Percentiles rank a stretch among this genome's conserved stretches.
Evolutionary conservation across 2,888 invertebrate genomes (phyloP).

Genomic region (Netelia fuscicornis): DNA sequence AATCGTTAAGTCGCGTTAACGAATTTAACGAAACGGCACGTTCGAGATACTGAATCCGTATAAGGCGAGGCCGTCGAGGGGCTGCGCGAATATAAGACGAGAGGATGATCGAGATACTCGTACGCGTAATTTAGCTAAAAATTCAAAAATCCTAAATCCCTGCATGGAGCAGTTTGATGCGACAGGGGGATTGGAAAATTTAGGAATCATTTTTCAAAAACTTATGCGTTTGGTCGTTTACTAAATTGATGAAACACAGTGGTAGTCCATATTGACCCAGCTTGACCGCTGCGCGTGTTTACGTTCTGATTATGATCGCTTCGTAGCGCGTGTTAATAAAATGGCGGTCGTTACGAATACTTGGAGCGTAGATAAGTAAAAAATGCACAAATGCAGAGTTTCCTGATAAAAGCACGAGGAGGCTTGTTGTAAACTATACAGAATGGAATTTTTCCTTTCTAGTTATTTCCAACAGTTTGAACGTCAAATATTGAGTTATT

Average conservation of each 20-base stretch:
- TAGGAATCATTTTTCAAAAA: too few species aligned
- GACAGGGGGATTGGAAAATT: too few species aligned
- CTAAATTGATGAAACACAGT: too few species aligned
- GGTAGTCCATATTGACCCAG: too few species aligned
- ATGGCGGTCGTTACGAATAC: background rate
- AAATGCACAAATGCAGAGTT: background rate
- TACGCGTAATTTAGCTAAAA: too few species aligned
- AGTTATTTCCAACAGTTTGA: background rate
- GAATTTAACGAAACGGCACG: slow-evolving; percentile 57
- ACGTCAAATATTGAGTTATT: too few species aligned
- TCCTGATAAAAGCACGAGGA: background rate
- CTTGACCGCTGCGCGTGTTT: too few species aligned
- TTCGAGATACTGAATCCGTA: background rate
- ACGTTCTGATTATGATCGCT: background rate
- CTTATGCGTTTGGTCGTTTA: too few species aligned
- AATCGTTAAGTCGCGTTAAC: slow-evolving; percentile 30
- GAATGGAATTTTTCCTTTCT: background rate
- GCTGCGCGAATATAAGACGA: background rate
- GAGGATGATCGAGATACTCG: background rate
- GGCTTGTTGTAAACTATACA: background rate
- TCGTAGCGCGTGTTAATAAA: background rate
- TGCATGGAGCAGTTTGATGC: too few species aligned
- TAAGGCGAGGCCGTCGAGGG: background rate
- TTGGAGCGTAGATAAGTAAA: background rate
- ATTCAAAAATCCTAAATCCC: too few species aligned